These are phyloP conservation scores for Aplochiton taeniatus DNA, from an alignment of 2,797 vertebrate genomes.

Conservation along the genomic window DNA sequence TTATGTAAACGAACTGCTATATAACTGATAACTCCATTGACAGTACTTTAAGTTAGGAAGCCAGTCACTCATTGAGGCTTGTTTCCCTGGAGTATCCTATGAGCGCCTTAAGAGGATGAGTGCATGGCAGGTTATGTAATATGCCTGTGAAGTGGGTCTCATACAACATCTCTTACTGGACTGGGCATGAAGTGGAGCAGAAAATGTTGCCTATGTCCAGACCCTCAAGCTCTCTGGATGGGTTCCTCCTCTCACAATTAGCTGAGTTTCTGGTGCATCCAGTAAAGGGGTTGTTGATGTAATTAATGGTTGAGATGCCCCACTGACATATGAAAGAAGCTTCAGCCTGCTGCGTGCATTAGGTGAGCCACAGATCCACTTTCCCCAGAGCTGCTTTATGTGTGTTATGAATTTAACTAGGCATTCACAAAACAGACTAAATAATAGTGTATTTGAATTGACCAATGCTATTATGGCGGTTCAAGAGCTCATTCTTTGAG, in stretches of 20 bases:
- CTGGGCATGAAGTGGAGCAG: slow-evolving; percentile 65
- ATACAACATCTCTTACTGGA: slow-evolving; percentile 25
- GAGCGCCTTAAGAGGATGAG: slow-evolving; percentile 30
- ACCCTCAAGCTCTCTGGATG: slow-evolving; percentile 33
- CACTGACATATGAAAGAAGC: slow-evolving; percentile 28
- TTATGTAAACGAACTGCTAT: too few relatives aligned
- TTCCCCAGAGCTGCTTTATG: slow-evolving; percentile 18
- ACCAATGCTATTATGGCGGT: neutral
- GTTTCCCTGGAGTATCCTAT: slow-evolving; percentile 11
- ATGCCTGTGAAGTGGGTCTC: slow-evolving; percentile 36
- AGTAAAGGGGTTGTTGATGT: slow-evolving; percentile 48
- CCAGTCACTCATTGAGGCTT: slow-evolving; percentile 8
- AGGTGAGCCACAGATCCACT: slow-evolving; percentile 32
- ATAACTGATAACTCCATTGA: neutral
- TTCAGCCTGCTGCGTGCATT: slow-evolving; percentile 19
- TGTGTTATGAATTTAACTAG: slow-evolving; percentile 34
- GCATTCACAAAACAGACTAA: slow-evolving; percentile 17
- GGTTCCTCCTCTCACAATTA: slow-evolving; percentile 53
- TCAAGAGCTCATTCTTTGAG: too few relatives aligned
- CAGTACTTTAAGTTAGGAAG: slow-evolving; percentile 33
- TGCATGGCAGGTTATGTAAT: slow-evolving; percentile 47
- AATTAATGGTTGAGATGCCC: slow-evolving; percentile 43
- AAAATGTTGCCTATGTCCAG: slow-evolving; percentile 47
- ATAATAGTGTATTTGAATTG: neutral
- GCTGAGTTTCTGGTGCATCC: slow-evolving; percentile 28